Conservation (phyloP, 2,113 vertebrate species). For the Orientallactaga bullata region DNA sequence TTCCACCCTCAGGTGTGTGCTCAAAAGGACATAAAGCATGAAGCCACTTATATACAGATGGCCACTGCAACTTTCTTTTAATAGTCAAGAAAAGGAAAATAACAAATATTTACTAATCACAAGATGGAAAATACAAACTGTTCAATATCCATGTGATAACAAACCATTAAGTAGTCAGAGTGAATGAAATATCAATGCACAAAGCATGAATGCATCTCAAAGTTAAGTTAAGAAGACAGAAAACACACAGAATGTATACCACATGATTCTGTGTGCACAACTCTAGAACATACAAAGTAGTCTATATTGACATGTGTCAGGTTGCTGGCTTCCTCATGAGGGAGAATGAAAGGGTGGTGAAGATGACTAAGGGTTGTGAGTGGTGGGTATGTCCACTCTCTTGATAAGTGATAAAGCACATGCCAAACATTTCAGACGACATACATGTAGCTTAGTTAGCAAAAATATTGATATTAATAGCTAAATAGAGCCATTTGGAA, state of each 20-base stretch:
- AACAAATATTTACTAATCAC: neutral
- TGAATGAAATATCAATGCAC: neutral
- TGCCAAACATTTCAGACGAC: neutral
- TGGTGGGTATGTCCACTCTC: too few relatives aligned
- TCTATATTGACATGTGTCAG: neutral
- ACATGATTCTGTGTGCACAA: neutral
- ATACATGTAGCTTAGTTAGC: neutral
- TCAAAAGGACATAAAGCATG: neutral
- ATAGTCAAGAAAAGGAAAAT: neutral
- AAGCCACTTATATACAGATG: neutral
- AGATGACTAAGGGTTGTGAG: neutral
- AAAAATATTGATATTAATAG: neutral
- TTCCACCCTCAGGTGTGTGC: neutral
- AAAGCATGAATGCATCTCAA: neutral
- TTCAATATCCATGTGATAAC: neutral
- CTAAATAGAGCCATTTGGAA: neutral
- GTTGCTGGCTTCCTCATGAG: neutral
- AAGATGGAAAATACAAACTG: too few relatives aligned
- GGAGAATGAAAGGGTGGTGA: too few relatives aligned
- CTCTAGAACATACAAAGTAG: neutral
- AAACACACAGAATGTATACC: neutral
- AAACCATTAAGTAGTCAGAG: neutral
- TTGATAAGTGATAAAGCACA: too few relatives aligned
- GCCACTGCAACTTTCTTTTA: neutral
- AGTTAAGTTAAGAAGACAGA: neutral